Conservation (phyloP, 2,113 vertebrate genomes). For the Lophius piscatorius region DNA sequence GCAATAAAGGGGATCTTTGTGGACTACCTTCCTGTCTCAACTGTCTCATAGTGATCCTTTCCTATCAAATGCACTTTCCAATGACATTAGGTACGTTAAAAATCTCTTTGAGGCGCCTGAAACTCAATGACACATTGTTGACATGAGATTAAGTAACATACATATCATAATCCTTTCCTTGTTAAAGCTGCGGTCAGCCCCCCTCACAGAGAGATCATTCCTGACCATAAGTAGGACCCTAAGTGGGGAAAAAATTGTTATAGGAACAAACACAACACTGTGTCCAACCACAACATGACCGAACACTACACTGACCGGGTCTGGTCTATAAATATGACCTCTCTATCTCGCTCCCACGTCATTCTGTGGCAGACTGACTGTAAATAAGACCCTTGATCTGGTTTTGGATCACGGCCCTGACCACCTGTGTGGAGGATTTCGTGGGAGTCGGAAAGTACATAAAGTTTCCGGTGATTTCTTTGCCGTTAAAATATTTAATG, state of each 20-base stretch:
- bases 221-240: neutral
- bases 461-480: neutral
- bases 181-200: neutral
- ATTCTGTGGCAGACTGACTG: neutral
- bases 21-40: too few species aligned
- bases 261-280: neutral
- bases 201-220: neutral
- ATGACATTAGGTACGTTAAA: too few species aligned
- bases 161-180: conserved; percentile 2
- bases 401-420: neutral
- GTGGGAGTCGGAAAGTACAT: neutral
- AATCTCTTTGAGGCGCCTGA: neutral
- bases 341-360: conserved; percentile 21
- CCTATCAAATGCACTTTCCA: too few species aligned
- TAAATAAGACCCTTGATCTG: conserved; percentile 18
- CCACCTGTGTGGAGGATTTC: neutral
- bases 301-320: conserved; percentile 1
- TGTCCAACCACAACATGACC: conserved; percentile 18
- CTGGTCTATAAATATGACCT: conserved; percentile 30
- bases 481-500: too few species aligned
- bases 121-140: neutral
- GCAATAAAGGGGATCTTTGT: too few species aligned
- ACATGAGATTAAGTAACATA: neutral
- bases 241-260: neutral
- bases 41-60: too few species aligned